Base-by-base conservation (phyloP, 2,888 invertebrate genomes). In the Eremobia ochroleuca region DNA sequence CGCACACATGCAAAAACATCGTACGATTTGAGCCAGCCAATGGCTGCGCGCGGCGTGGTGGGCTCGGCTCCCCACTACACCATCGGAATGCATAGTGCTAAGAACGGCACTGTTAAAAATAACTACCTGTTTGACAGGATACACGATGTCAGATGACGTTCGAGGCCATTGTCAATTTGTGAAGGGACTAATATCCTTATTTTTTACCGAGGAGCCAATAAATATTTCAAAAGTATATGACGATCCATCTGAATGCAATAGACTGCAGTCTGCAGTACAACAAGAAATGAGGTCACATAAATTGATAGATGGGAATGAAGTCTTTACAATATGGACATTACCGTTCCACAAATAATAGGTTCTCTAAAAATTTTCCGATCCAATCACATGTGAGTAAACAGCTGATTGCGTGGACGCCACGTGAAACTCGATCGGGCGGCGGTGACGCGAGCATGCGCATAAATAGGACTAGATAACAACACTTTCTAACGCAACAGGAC, bases 31-130 rank as follows among this genome's bases (percentile, higher is more conserved):
- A 78, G 86, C 86, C 88, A 92, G 91, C 97, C 97, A 97, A 97
- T 97, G 86, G 87, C 83, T 92, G 83, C 62, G 62, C 76, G 88
- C 90, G 85, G 90, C 92, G 93, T 92, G 92, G 97, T 96, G 97
- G 97, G 97, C 97, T 96, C 95, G 97, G 88, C 97, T 93, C 95
- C 96, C 96, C 96, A 94, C 96, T 92, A 94, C 86, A 89, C 81
- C 93, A 88, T 91, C 87, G 96, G 96, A 95, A 96, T 96, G 96
- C 92, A 92, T 92, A 91, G 90, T 93, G 94, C 93, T 94, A 91
- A 94, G 94, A 96, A 94, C 93, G 94, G 94, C 94, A 94, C 94
- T 94, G 95, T 93, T 96, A 96, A 95, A 96, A 96, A 96, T 96
- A 96, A 96, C 96, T 92, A 94, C 96, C 93, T 94, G 95, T 94